phyloP scores from a whole-genome alignment of 2,113 vertebrate species.

The Panthera uncia region DNA sequence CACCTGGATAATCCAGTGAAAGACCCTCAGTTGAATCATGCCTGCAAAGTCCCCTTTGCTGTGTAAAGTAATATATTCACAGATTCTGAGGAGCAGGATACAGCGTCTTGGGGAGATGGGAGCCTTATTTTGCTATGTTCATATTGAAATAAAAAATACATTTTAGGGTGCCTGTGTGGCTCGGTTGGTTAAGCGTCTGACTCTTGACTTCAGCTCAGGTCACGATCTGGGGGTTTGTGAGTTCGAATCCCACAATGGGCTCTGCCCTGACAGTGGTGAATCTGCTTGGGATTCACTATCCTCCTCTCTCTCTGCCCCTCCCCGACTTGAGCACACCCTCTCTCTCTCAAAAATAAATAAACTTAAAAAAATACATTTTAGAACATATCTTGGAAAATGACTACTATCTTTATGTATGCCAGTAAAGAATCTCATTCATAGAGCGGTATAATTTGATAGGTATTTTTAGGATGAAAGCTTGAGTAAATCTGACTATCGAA shows the following conservation, averaged over 20 bases:
- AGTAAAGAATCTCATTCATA: not conserved
- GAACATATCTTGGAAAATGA: not conserved
- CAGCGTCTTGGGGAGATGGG: rapidly evolving
- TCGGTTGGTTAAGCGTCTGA: no score
- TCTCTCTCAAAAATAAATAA: no score
- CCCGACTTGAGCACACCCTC: no score
- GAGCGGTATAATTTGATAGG: not conserved
- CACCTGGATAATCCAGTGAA: not conserved
- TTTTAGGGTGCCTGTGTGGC: not conserved
- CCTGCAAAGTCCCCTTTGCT: not conserved
- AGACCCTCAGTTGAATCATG: not conserved
- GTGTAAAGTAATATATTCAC: not conserved
- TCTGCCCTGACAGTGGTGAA: no score
- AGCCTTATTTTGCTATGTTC: not conserved
- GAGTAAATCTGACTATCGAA: not conserved
- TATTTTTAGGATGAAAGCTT: not conserved
- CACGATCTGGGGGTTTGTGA: no score
- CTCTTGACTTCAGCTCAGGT: no score
- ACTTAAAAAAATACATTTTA: not conserved
- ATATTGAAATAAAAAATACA: not conserved
- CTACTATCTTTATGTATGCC: not conserved
- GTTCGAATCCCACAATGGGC: no score
- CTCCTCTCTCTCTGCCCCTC: no score
- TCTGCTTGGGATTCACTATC: no score
- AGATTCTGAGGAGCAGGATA: not conserved